A percentile compares a stretch with the other conserved stretches of the same genome.
phyloP scores from a whole-genome alignment of 2,113 vertebrate genomes.

The Actenoides lindsayi region DNA sequence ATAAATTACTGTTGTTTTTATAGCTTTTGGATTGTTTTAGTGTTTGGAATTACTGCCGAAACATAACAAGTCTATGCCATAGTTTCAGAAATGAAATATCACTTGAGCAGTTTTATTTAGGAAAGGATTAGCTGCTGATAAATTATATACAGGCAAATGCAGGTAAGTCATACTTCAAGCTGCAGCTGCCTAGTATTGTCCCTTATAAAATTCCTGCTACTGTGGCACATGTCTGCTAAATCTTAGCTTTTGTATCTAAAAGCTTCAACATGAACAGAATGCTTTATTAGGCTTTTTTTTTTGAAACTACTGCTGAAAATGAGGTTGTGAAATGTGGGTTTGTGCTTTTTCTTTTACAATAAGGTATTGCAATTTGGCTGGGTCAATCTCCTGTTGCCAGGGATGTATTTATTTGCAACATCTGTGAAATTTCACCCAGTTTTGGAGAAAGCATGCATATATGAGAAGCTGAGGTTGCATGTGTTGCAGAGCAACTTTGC shows the following conservation, averaged over 20 bases:
- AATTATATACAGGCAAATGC: neutral
- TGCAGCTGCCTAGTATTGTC: neutral
- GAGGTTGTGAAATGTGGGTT: neutral
- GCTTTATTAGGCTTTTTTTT: neutral
- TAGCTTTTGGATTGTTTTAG: slow-evolving; percentile 25
- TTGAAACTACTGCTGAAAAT: neutral
- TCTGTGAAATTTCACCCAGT: neutral
- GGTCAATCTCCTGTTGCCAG: neutral
- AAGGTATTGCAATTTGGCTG: neutral
- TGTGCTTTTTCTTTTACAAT: neutral
- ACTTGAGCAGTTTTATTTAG: neutral
- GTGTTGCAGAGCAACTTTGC: neutral
- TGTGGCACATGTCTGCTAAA: neutral
- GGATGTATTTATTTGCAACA: neutral
- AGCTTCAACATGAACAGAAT: neutral
- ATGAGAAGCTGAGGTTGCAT: neutral
- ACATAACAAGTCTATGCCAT: neutral
- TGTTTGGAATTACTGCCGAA: slow-evolving; percentile 39
- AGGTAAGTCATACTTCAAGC: neutral
- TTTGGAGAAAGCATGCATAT: neutral
- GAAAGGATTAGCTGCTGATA: neutral
- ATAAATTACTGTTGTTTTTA: slow-evolving; percentile 42
- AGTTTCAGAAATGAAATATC: slow-evolving; percentile 29
- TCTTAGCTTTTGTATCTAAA: neutral
- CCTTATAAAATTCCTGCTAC: neutral